Evolutionary conservation across 2,113 vertebrate genomes (phyloP).

Genomic region (Chamaetylas fuelleborni): DNA sequence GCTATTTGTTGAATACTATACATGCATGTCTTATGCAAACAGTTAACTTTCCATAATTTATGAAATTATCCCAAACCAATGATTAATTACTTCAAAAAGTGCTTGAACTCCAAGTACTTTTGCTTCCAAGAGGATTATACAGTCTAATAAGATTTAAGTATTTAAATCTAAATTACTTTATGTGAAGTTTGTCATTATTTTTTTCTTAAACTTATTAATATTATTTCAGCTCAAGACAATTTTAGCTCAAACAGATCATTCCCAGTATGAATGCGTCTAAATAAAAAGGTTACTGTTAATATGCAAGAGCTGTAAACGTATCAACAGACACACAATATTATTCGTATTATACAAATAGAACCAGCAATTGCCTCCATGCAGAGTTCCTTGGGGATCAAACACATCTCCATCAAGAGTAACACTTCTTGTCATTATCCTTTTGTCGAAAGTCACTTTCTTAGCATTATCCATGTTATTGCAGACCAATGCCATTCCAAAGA

Average conservation of each 20-base stretch:
- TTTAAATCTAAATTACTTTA: background rate
- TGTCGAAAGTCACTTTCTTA: constrained; percentile 92
- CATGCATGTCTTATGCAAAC: background rate
- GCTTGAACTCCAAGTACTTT: background rate
- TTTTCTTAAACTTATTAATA: background rate
- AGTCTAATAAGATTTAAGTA: background rate
- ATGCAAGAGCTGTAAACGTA: background rate
- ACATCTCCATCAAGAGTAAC: constrained; percentile 92
- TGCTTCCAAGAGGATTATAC: background rate
- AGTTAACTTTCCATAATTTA: background rate
- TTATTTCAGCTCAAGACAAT: background rate
- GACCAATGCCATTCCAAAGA: constrained; percentile 90
- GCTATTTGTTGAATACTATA: background rate
- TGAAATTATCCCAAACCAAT: background rate
- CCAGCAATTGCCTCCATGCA: constrained; percentile 85
- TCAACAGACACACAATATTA: background rate
- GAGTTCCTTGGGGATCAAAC: constrained; percentile 93
- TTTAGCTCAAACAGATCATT: background rate
- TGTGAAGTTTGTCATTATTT: background rate
- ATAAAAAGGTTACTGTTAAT: background rate
- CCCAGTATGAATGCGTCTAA: background rate
- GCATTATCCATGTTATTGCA: constrained; percentile 89
- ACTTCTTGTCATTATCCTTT: constrained; percentile 85
- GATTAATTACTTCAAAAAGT: background rate
- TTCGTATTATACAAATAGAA: background rate